phyloP scores from a whole-genome alignment of 2,888 invertebrate species.

The Melinaea menophilus region DNA sequence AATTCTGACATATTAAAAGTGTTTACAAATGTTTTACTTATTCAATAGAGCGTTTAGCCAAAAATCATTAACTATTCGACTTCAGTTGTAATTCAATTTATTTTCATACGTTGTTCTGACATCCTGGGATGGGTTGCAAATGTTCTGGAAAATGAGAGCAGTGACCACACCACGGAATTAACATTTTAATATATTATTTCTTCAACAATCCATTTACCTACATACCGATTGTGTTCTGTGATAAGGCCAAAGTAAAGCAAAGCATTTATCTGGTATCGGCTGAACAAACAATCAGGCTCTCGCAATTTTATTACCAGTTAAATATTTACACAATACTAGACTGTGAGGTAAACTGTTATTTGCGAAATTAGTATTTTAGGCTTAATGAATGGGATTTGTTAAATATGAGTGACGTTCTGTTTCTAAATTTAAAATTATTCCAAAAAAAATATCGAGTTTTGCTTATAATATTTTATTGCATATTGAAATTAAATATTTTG shows the following conservation, averaged over 20 bases:
- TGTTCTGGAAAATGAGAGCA: neutral
- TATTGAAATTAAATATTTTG: too few relatives aligned
- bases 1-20: too few relatives aligned
- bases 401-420: neutral
- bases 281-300: slow-evolving; percentile 13
- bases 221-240: neutral
- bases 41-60: too few relatives aligned
- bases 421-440: too few relatives aligned
- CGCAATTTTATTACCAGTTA: slow-evolving; percentile 12
- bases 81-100: neutral
- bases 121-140: neutral
- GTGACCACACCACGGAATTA: neutral
- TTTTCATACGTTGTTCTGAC: neutral
- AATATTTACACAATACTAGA: slow-evolving; percentile 9
- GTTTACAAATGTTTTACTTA: too few relatives aligned
- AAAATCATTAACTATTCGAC: neutral
- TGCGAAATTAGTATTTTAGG: slow-evolving; percentile 1
- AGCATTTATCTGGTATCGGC: slow-evolving; percentile 10
- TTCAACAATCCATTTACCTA: too few relatives aligned
- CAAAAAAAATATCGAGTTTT: too few relatives aligned
- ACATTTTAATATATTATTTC: too few relatives aligned
- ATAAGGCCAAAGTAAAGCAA: slow-evolving; percentile 5
- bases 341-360: slow-evolving; percentile 2
- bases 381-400: neutral
- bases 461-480: too few relatives aligned